These are phyloP conservation scores for Tanypteryx hageni DNA, from an alignment of 2,888 invertebrate species.

Conservation along the genomic window DNA sequence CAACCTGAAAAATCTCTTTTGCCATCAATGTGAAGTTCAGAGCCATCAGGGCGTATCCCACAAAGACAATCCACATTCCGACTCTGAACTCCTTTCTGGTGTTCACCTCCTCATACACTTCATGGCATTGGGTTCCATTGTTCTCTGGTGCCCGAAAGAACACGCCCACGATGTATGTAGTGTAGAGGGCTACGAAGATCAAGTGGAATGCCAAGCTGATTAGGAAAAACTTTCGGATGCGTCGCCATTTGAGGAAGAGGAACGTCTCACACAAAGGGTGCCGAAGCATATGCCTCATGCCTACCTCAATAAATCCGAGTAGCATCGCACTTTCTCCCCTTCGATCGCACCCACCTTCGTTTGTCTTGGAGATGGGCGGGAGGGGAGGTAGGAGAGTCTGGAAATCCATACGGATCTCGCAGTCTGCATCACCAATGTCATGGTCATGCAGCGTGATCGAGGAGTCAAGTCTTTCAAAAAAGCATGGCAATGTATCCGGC, in stretches of 20 bases:
- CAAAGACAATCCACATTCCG: conserved; percentile 54
- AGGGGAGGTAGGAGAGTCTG: conserved; percentile 71
- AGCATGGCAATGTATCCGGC: conserved; percentile 87
- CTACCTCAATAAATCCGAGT: conserved; percentile 86
- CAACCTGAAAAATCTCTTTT: conserved; percentile 89
- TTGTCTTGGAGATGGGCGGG: conserved; percentile 73
- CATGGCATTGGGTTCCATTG: conserved; percentile 9
- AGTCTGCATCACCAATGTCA: conserved; percentile 90
- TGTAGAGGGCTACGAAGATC: conserved; percentile 85
- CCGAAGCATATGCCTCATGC: conserved; percentile 86
- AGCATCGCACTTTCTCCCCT: conserved; percentile 84
- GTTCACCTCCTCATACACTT: neutral
- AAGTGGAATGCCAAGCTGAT: conserved; percentile 87
- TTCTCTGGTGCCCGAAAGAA: conserved; percentile 69
- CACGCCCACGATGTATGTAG: conserved; percentile 83
- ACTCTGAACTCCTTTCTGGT: conserved; percentile 65
- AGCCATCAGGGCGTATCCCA: conserved; percentile 77
- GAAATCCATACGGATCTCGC: conserved; percentile 85
- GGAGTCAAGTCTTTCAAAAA: conserved; percentile 83
- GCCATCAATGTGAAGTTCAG: conserved; percentile 69
- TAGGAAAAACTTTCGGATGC: conserved; percentile 89
- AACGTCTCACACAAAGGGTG: conserved; percentile 92
- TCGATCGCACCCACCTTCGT: conserved; percentile 77
- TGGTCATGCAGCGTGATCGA: conserved; percentile 89
- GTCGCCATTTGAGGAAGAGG: conserved; percentile 88